Base-by-base conservation (phyloP, 2,113 vertebrate species). In the Campylomormyrus tamandua region DNA sequence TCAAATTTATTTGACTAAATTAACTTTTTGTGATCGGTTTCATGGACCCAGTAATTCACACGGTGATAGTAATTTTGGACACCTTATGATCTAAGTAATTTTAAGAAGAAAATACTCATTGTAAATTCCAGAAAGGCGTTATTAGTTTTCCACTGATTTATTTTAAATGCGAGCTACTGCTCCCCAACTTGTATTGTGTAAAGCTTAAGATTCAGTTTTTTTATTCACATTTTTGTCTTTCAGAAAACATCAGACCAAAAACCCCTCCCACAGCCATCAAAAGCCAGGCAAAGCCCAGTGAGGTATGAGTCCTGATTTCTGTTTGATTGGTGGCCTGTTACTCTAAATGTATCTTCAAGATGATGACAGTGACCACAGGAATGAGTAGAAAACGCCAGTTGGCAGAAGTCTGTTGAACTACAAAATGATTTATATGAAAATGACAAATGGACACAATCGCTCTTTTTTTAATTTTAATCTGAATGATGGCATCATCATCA, bases 201-300 rank as follows among this genome's bases (percentile, higher is more conserved):
- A 70, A 13, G 62, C n/a, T 70, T 31, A 70, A 70, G n/a, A 11
- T 11, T 87, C 15, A 9, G 2, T 5, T 52, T 86, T 87, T 31
- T 87, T 15, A 19, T 35, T 77, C 5, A 49, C 49, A 46, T 13
- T n/a, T 53, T 87, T 91, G 49, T 56, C 42, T 49, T 90, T 70
- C 89, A 97, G 97, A 96, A 95, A 94, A 91, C 91, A 95, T 96
- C 74, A 94, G 96, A 87, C 96, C 93, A 90, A 97, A 96, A 94
- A 96, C 96, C 17, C 94, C 96, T 0, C 94, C 97, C 86, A 93
- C 95, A 21, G 90, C 94, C 87, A 96, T 95, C 93, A 96, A 95
- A 88, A 91, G 94, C 94, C 95, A 95, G 92, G 92, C 95, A 90
- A 97, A 97, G 94, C 90, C 94, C 90, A 95, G 93, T 92, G 97